Evolutionary conservation across 2,113 vertebrate genomes (phyloP).

Genomic region (Delphinapterus leucas): DNA sequence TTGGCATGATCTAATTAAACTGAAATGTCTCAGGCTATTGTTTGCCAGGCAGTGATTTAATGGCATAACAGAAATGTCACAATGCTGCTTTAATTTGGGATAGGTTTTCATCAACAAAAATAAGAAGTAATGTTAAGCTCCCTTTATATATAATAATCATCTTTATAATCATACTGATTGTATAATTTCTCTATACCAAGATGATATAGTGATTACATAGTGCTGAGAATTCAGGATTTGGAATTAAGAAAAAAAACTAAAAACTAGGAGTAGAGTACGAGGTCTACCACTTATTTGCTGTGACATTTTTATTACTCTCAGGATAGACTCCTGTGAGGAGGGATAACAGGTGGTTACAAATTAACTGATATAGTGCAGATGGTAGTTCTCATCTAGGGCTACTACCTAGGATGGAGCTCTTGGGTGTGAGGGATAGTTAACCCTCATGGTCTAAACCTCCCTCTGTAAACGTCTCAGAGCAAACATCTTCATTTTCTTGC

Average conservation of each 20-base stretch:
- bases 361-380: not conserved
- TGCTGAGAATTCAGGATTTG: not conserved
- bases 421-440: not conserved
- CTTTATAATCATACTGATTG: not conserved
- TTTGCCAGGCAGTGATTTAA: slow-evolving; percentile 43
- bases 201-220: not conserved
- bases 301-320: not conserved
- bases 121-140: not conserved
- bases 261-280: not conserved
- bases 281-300: not conserved
- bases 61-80: slow-evolving; percentile 3
- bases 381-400: not conserved
- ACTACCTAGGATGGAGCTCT: not conserved
- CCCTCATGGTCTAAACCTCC: not conserved
- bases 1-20: slow-evolving; percentile 54
- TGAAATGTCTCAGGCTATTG: not conserved
- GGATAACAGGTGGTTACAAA: not conserved
- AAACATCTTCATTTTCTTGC: not conserved
- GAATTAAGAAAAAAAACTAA: not conserved
- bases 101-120: slow-evolving; percentile 41
- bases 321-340: not conserved
- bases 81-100: not conserved
- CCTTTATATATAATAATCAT: not conserved
- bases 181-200: not conserved
- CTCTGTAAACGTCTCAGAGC: not conserved